A percentile compares a stretch with the other conserved stretches of the same genome.
Evolutionary conservation across 2,113 vertebrate species (phyloP).

Genomic region (Epinephelus fuscoguttatus): DNA sequence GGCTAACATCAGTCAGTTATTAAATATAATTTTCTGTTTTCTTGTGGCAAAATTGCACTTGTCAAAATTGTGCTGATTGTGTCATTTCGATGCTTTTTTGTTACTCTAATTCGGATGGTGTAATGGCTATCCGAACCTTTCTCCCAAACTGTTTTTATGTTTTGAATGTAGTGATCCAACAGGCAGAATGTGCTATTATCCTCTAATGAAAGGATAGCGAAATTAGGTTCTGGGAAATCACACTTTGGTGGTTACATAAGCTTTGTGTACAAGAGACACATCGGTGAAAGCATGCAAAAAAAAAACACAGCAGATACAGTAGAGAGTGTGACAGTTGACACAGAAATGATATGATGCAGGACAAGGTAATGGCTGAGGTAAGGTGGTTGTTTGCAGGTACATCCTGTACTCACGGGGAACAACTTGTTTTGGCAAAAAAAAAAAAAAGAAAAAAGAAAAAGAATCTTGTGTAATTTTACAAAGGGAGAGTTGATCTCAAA

Average conservation of each 20-base stretch:
- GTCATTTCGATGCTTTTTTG: background rate
- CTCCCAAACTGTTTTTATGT: conserved; percentile 4
- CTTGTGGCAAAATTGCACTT: background rate
- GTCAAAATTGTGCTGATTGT: conserved; percentile 1
- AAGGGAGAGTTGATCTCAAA: conserved; percentile 12
- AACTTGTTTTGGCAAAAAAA: background rate
- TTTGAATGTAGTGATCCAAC: background rate
- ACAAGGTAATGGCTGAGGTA: background rate
- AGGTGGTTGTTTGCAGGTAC: conserved; percentile 3
- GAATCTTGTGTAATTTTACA: conserved; percentile 9
- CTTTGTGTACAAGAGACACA: background rate
- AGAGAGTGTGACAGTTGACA: background rate
- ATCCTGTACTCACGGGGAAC: background rate
- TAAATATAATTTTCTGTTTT: background rate
- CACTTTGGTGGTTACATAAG: background rate
- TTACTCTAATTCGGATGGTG: background rate
- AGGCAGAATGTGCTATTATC: background rate
- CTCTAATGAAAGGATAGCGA: background rate
- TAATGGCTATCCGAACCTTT: background rate
- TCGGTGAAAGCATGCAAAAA: background rate
- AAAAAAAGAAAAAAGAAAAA: background rate
- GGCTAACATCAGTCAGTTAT: background rate
- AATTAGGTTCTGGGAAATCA: conserved; percentile 15
- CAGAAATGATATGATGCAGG: background rate
- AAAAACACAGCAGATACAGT: background rate